A percentile compares a stretch with the other conserved stretches of the same genome.
These are phyloP conservation scores for Maconellicoccus hirsutus DNA, from an alignment of 1,140 invertebrate genomes.

Conservation along the genomic window DNA sequence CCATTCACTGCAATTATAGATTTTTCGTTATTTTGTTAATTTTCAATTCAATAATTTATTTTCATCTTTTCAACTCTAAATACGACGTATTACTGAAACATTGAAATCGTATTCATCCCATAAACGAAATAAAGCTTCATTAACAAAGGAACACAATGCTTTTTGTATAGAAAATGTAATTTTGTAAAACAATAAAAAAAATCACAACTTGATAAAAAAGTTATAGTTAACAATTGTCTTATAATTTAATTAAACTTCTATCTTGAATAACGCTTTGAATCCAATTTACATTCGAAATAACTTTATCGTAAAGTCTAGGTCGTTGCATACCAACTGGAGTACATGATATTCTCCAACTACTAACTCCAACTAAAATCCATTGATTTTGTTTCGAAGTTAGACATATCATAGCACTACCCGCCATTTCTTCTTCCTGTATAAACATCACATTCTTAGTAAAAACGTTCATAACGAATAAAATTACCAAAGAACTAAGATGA, in stretches of 20 bases:
- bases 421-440: slow-evolving; percentile 67
- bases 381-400: slow-evolving; percentile 46
- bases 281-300: slow-evolving; percentile 67
- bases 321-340: slow-evolving; percentile 53
- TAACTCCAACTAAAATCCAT: slow-evolving; percentile 62
- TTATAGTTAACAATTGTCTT: too few species aligned
- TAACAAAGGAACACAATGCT: too few species aligned
- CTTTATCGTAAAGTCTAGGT: slow-evolving; percentile 67
- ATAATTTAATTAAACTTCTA: slow-evolving; percentile 15
- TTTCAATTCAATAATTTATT: too few species aligned
- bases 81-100: too few species aligned
- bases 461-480: too few species aligned
- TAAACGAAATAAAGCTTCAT: too few species aligned
- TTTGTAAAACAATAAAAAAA: neutral
- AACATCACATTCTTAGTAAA: slow-evolving; percentile 12
- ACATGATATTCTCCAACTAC: slow-evolving; percentile 72
- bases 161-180: neutral
- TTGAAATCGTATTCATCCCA: too few species aligned
- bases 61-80: too few species aligned
- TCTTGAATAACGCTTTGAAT: slow-evolving; percentile 39
- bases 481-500: too few species aligned
- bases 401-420: slow-evolving; percentile 72
- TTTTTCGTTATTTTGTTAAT: too few species aligned
- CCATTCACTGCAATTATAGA: too few species aligned
- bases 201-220: neutral